These are phyloP conservation scores for Zosterops lateralis DNA, from an alignment of 2,113 vertebrate species.

Conservation along the genomic window DNA sequence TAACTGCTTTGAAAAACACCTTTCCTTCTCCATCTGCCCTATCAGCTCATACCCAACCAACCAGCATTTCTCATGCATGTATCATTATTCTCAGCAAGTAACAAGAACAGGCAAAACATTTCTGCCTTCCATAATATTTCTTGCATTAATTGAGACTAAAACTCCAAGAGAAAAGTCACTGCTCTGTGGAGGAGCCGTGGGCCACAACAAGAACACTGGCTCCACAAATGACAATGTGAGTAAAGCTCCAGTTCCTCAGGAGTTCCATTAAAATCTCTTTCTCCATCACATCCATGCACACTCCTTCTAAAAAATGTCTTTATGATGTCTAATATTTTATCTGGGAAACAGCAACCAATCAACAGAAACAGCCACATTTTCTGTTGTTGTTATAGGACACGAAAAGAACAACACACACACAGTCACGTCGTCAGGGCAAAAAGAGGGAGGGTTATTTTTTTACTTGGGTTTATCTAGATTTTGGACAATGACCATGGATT, in stretches of 20 bases:
- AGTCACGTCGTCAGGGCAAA: too few relatives aligned
- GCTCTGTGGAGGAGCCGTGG: not conserved
- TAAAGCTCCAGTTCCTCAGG: not conserved
- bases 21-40: not conserved
- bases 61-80: not conserved
- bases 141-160: not conserved
- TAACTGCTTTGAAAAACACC: conserved; percentile 20
- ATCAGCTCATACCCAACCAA: not conserved
- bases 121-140: not conserved
- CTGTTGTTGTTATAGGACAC: not conserved
- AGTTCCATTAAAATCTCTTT: not conserved
- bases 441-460: too few relatives aligned
- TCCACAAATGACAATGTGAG: not conserved
- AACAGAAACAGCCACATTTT: not conserved
- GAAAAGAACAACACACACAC: too few relatives aligned
- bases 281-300: not conserved
- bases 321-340: not conserved
- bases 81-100: not conserved
- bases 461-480: too few relatives aligned
- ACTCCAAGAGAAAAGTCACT: not conserved
- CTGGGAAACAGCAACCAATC: not conserved
- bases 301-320: not conserved
- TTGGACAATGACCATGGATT: too few relatives aligned
- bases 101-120: not conserved
- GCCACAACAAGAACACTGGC: not conserved